Percentiles rank a stretch among this genome's conserved stretches.
phyloP scores from a whole-genome alignment of 2,113 vertebrate genomes.

The Geococcyx californianus region DNA sequence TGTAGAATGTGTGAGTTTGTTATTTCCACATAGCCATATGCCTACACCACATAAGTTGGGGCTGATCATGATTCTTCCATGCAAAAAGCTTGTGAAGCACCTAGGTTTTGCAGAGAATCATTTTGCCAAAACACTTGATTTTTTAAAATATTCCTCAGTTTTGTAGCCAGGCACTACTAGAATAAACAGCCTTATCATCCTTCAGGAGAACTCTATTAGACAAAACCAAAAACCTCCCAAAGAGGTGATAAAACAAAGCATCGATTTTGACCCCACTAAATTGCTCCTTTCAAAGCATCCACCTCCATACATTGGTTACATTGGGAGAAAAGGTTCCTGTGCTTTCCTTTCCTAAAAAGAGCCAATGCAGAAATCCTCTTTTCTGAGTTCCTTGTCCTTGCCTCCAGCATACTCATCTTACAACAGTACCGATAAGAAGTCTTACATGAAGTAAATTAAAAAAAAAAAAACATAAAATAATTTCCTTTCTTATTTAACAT shows the following conservation, averaged over 20 bases:
- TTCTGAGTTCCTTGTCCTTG: background rate
- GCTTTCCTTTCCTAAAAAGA: background rate
- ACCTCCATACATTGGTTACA: background rate
- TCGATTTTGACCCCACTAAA: background rate
- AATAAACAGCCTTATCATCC: background rate
- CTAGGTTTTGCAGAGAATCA: background rate
- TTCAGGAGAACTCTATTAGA: background rate
- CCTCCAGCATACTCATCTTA: background rate
- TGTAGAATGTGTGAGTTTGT: background rate
- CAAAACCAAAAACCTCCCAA: background rate
- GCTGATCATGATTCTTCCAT: background rate
- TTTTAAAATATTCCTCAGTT: background rate
- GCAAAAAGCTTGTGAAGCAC: background rate
- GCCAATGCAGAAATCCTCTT: background rate
- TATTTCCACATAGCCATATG: background rate
- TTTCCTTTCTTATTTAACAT: background rate
- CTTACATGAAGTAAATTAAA: background rate
- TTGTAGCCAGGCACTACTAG: background rate
- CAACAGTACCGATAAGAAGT: background rate
- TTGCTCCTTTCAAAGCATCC: background rate
- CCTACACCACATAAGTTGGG: background rate
- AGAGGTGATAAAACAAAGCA: background rate
- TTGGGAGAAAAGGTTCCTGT: accelerated
- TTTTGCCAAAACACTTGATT: background rate
- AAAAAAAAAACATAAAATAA: no score